Conservation (phyloP, 2,113 vertebrate species). For the Chaenocephalus aceratus region DNA sequence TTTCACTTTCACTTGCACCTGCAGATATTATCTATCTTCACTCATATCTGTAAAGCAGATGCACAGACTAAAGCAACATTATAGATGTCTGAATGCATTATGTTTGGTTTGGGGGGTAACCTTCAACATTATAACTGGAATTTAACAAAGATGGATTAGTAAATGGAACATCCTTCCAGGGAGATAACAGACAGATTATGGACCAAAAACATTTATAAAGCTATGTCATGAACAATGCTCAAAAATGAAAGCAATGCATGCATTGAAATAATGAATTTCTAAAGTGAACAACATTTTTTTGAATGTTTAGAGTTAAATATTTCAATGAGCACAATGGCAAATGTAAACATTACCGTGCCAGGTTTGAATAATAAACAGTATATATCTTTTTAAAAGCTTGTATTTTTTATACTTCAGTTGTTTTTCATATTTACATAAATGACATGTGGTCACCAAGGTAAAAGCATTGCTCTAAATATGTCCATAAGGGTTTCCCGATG, state of each 20-base stretch:
- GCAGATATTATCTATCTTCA: too few species aligned
- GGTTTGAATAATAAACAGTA: neutral
- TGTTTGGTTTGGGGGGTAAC: neutral
- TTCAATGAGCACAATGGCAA: neutral
- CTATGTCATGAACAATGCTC: constrained; percentile 38
- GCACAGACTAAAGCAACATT: constrained; percentile 2
- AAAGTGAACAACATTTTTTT: neutral
- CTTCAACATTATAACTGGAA: constrained; percentile 17
- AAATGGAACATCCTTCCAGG: constrained; percentile 25
- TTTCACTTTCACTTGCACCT: too few species aligned
- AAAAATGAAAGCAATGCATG: neutral
- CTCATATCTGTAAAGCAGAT: neutral
- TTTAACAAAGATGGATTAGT: constrained; percentile 52
- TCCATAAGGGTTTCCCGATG: constrained; percentile 55
- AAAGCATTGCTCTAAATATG: constrained; percentile 47
- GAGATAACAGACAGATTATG: constrained; percentile 58
- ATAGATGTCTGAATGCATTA: neutral
- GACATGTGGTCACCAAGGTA: neutral
- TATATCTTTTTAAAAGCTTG: neutral
- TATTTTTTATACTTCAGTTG: neutral
- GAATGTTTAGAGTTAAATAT: neutral
- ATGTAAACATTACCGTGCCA: neutral
- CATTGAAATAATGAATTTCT: neutral
- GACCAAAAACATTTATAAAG: constrained; percentile 40
- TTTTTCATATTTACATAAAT: constrained; percentile 6